Evolutionary conservation across 2,113 vertebrate species (phyloP).

Genomic region (Oreochromis niloticus): DNA sequence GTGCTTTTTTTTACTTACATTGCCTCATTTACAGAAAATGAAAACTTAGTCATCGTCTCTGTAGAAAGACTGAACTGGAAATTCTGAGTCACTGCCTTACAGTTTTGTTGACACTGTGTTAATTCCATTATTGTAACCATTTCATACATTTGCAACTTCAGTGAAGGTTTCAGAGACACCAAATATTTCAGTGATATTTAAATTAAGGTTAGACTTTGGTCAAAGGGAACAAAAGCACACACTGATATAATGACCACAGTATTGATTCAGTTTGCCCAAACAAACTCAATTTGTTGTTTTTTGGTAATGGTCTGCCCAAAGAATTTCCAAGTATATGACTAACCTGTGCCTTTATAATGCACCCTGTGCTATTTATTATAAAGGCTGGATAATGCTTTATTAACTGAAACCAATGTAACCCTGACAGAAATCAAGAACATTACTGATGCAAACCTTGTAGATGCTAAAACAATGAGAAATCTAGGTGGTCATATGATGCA

Average conservation of each 20-base stretch:
- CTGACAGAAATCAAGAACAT: neutral
- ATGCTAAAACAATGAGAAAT: neutral
- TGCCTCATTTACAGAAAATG: neutral
- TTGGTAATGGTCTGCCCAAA: no score
- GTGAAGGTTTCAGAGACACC: neutral
- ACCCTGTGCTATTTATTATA: neutral
- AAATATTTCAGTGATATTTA: neutral
- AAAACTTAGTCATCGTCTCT: neutral
- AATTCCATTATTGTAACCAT: neutral
- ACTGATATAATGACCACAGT: neutral
- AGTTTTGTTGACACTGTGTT: neutral
- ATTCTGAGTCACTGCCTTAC: neutral
- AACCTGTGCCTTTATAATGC: neutral
- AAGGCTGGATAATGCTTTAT: neutral
- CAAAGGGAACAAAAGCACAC: rapidly evolving
- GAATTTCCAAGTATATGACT: no score
- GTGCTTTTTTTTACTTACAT: neutral
- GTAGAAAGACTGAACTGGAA: neutral
- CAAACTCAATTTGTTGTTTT: neutral
- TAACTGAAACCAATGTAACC: neutral
- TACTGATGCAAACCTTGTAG: neutral
- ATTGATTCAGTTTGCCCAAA: neutral
- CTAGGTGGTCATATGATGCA: neutral
- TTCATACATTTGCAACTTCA: neutral
- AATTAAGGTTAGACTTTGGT: neutral